Evolutionary conservation across 1,140 invertebrate species (phyloP), one percentile per base, ranked within the genome.

Genomic region (Melanaphis sacchari): DNA sequence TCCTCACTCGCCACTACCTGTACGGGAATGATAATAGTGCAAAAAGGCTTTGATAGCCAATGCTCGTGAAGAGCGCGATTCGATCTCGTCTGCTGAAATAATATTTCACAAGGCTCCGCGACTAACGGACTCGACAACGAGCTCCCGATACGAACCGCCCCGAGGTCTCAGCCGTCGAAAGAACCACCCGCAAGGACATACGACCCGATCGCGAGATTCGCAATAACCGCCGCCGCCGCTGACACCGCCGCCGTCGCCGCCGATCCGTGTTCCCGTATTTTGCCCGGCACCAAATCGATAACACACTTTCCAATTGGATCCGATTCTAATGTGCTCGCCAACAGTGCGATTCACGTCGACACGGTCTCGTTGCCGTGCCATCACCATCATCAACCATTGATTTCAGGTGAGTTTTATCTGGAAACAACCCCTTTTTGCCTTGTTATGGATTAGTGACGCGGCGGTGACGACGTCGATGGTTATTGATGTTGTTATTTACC

Each of bases 1-100:
- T 38, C n/a, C 54, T 59, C 52, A 22, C 18, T 88, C 52, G 38
- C 40, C 46, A 52, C 52, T 54, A 54, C 88, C 88, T 40, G 90
- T 66, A 21, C 38, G 22, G 41, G 46, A 91, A 21, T 46, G 41
- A 91, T 91, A 81, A 81, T 91, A 81, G n/a, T 36, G 54, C 40
- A 31, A 90, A 91, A 76, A 26, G 38, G 21, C 31, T 82, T 82
- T 91, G 90, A 91, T 82, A 91, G 90, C 40, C 66, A 76, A 90
- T 76, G 90, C 8, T 24, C 54, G 38, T 31, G 38, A 43, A 9
- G 22, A 76, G 11, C 24, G 36, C 9, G 15, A 41, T 91, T 21
- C 26, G 22, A 76, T 43, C 41, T 43, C 40, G 38, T 41, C 18
- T 8, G 26, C 18, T 2, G 36, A 22, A 66, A 21, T n/a, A 66